Percentiles rank a stretch among this genome's conserved stretches.
Conservation (phyloP, 2,797 vertebrate species). For the Sebastes kiyomatsui region DNA sequence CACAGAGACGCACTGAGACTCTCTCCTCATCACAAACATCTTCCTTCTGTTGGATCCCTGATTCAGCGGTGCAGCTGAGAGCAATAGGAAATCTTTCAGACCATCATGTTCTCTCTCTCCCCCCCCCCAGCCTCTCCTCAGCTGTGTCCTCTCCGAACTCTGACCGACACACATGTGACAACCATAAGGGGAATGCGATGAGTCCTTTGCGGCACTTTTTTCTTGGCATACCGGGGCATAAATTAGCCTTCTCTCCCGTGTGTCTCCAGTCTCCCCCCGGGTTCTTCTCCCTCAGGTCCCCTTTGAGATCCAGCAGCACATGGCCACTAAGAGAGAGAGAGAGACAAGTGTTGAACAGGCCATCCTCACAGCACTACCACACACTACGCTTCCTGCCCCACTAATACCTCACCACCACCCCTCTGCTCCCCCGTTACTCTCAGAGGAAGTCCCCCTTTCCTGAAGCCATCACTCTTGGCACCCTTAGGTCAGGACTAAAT, state of each 20-base stretch:
- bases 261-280: slow-evolving; percentile 18
- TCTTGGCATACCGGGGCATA: slow-evolving; percentile 40
- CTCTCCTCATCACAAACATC: not conserved
- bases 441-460: slow-evolving; percentile 79
- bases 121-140: not conserved
- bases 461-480: slow-evolving; percentile 73
- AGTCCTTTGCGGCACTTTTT: slow-evolving; percentile 29
- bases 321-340: slow-evolving; percentile 23
- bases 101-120: not conserved
- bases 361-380: slow-evolving; percentile 45
- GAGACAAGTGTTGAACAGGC: slow-evolving; percentile 39
- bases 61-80: not conserved
- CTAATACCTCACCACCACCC: slow-evolving; percentile 26
- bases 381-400: slow-evolving; percentile 62
- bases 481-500: slow-evolving; percentile 62
- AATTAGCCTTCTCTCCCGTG: slow-evolving; percentile 35
- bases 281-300: slow-evolving; percentile 32
- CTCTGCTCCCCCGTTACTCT: slow-evolving; percentile 41
- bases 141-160: slow-evolving; percentile 12
- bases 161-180: slow-evolving; percentile 35
- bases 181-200: slow-evolving; percentile 32
- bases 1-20: not conserved
- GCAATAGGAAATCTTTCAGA: not conserved
- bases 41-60: not conserved
- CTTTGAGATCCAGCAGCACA: slow-evolving; percentile 28